Evolutionary conservation across 1,140 invertebrate genomes (phyloP).

Genomic region (Zeugodacus cucurbitae): DNA sequence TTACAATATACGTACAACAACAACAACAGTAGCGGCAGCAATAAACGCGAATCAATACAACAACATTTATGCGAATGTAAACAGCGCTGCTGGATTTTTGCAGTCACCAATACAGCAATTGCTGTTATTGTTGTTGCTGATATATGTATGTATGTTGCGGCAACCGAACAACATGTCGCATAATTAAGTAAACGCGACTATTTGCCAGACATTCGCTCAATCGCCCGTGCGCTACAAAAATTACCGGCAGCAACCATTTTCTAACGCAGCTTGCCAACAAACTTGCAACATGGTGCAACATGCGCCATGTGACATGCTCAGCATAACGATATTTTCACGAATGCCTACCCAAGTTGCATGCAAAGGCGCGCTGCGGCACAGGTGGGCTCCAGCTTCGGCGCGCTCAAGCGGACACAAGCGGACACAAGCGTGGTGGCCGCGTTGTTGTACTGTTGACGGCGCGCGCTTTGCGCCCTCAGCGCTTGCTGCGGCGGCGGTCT

Average conservation of each 20-base stretch:
- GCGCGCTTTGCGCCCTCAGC: neutral
- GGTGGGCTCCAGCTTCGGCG: no score
- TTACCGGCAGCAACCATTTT: neutral
- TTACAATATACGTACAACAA: constrained; percentile 23
- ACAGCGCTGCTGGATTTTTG: neutral
- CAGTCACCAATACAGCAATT: neutral
- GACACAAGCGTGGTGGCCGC: neutral
- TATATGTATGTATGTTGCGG: neutral
- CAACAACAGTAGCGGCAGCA: neutral
- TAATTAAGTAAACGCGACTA: constrained; percentile 26
- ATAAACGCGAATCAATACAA: neutral
- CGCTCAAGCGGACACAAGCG: no score
- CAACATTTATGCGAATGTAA: neutral
- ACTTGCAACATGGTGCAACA: neutral
- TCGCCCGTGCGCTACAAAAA: constrained; percentile 34
- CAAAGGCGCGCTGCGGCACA: no score
- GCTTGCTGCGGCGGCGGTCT: neutral
- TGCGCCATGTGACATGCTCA: neutral
- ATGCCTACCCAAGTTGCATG: neutral
- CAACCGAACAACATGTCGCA: neutral
- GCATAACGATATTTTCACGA: constrained; percentile 3
- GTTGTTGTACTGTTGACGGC: neutral
- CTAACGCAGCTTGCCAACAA: neutral
- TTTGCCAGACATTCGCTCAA: constrained; percentile 34
- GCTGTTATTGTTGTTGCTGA: neutral